Conservation (phyloP, 2,888 invertebrate species). For the Celastrina argiolus region DNA sequence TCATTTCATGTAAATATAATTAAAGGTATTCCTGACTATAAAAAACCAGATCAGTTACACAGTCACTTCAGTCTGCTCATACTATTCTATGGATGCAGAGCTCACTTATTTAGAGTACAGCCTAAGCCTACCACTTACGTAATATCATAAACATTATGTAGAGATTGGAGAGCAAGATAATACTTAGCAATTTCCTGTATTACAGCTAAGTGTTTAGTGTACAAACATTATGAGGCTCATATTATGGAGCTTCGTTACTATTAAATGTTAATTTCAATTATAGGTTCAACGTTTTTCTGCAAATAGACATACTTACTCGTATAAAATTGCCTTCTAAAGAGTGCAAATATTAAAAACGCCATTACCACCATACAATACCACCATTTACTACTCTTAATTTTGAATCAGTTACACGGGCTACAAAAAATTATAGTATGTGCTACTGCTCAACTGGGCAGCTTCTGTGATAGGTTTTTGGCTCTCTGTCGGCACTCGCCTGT, state of each 20-base stretch:
- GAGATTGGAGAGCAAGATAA: conserved; percentile 5
- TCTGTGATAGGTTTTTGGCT: not conserved
- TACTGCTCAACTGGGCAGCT: too few relatives aligned
- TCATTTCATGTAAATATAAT: too few relatives aligned
- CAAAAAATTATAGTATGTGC: too few relatives aligned
- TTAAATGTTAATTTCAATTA: not conserved
- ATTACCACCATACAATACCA: too few relatives aligned
- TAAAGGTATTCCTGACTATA: too few relatives aligned
- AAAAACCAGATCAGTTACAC: not conserved
- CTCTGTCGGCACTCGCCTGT: not conserved
- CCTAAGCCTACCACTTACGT: conserved; percentile 8
- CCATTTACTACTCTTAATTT: too few relatives aligned
- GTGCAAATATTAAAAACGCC: too few relatives aligned
- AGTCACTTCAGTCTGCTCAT: not conserved
- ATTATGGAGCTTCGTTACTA: not conserved
- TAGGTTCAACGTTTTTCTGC: not conserved
- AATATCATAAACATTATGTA: not conserved
- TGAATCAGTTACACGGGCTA: too few relatives aligned
- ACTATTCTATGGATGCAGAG: not conserved
- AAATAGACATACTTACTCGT: too few relatives aligned
- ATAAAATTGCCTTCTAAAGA: too few relatives aligned
- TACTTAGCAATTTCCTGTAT: conserved; percentile 14
- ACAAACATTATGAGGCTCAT: conserved; percentile 3
- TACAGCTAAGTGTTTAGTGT: conserved; percentile 4
- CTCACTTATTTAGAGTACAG: not conserved